Conservation (phyloP, 2,888 invertebrate species). For the Eugnorisma glareosa region DNA sequence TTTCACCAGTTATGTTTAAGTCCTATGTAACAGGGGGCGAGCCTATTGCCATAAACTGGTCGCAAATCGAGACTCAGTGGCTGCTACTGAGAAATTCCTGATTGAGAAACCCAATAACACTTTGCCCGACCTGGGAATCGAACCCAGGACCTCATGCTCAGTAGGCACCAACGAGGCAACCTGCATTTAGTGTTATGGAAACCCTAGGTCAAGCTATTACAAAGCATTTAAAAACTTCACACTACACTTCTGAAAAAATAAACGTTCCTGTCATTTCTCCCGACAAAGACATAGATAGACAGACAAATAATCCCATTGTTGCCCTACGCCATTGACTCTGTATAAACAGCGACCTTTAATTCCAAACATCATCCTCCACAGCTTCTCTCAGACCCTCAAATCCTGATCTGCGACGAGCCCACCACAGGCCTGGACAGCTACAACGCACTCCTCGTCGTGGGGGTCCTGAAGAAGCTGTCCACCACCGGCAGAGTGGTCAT, state of each 20-base stretch:
- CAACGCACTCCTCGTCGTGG: constrained; percentile 95
- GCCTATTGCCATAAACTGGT: too few relatives aligned
- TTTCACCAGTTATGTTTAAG: too few relatives aligned
- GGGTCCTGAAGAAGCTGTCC: constrained; percentile 92
- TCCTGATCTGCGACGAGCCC: constrained; percentile 98
- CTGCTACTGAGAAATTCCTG: too few relatives aligned
- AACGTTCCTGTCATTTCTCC: neutral
- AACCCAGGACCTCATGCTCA: too few relatives aligned
- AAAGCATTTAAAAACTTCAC: neutral
- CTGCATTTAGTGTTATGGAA: neutral
- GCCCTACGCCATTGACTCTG: neutral
- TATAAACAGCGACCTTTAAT: neutral
- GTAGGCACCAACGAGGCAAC: too few relatives aligned
- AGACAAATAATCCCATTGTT: neutral
- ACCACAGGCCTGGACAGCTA: constrained; percentile 98
- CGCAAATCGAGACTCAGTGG: too few relatives aligned
- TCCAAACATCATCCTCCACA: constrained; percentile 74
- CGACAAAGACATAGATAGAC: neutral
- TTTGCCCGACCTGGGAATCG: too few relatives aligned
- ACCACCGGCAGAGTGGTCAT: constrained; percentile 93
- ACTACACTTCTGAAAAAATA: neutral
- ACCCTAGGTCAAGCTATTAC: neutral
- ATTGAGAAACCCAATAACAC: too few relatives aligned
- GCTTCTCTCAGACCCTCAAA: constrained; percentile 95
- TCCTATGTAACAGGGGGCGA: too few relatives aligned